Evolutionary conservation across 2,797 vertebrate species (phyloP), one percentile per base, ranked within the genome.

Genomic region (Enteromius fasciolatus): DNA sequence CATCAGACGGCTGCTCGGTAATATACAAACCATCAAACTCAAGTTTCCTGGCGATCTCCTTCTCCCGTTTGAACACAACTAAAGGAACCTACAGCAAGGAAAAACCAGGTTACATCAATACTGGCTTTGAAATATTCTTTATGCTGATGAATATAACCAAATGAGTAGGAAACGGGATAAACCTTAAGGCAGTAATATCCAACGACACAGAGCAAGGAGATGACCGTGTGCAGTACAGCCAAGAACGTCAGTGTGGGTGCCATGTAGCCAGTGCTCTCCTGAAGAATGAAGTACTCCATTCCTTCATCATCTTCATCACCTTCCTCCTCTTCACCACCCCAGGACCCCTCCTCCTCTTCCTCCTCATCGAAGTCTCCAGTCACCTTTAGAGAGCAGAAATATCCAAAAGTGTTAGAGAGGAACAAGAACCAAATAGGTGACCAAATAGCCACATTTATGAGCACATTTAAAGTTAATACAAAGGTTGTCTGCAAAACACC

Each of bases 1-100:
- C 98, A 23, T 99, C 98, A 3, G 97, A 97, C 0, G 98, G 98
- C 85, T 99, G 98, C 84, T 99, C 98, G 0, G 98, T 99, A 89
- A 99, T 99, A 89, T 99, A 99, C 0, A 99, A 92, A 36, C 98
- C 98, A 31, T 99, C 98, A 84, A 99, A 99, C 87, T 99, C 98
- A 76, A 99, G 93, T 90, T 97, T 97, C 89, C 98, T 95, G 85
- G 98, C 98, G 3, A 99, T 96, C 87, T 99, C 98, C 87, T 99
- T 99, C 94, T 99, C 98, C 81, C 98, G 93, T 89, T 99, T 99
- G 90, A 99, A 99, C 76, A 99, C 96, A 85, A 98, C 98, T 86
- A 99, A 87, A 85, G 98, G 98, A 63, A 99, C 98, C 98, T 99
- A 12, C 36, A 80, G 41, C 52, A 18, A 41, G 20, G 25, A 83